These are phyloP conservation scores for Hippocampus mohnikei DNA, from an alignment of 2,113 vertebrate genomes.

Conservation along the genomic window DNA sequence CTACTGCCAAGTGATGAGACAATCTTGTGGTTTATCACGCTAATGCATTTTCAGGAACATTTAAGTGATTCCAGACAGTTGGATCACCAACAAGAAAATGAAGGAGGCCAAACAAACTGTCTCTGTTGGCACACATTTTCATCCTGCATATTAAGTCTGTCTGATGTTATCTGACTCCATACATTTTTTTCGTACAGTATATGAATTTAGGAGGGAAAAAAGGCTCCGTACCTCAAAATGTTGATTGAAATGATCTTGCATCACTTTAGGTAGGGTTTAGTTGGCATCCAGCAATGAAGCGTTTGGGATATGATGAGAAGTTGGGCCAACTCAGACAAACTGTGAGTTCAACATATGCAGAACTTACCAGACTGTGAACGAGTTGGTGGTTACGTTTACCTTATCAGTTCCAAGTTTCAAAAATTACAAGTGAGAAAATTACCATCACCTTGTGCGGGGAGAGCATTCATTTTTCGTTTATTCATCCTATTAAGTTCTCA, in stretches of 20 bases:
- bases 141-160: conserved; percentile 17
- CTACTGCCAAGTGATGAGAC: conserved; percentile 39
- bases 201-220: neutral
- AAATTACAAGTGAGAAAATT: too few species aligned
- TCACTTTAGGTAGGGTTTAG: conserved; percentile 18
- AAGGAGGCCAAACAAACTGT: conserved; percentile 36
- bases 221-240: neutral
- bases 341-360: too few species aligned
- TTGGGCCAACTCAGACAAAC: too few species aligned
- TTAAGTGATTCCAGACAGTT: conserved; percentile 51
- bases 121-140: conserved; percentile 20
- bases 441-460: too few species aligned
- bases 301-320: neutral
- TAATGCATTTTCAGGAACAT: conserved; percentile 39
- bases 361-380: too few species aligned
- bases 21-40: conserved; percentile 33
- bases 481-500: too few species aligned
- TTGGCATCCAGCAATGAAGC: conserved; percentile 9
- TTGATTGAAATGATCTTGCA: conserved; percentile 8
- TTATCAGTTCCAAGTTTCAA: too few species aligned
- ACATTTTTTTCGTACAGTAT: conserved; percentile 12
- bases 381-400: too few species aligned
- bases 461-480: too few species aligned
- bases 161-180: neutral
- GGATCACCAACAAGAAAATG: conserved; percentile 31